Base-by-base conservation (phyloP, 2,113 vertebrate species). In the Stictonetta naevosa region DNA sequence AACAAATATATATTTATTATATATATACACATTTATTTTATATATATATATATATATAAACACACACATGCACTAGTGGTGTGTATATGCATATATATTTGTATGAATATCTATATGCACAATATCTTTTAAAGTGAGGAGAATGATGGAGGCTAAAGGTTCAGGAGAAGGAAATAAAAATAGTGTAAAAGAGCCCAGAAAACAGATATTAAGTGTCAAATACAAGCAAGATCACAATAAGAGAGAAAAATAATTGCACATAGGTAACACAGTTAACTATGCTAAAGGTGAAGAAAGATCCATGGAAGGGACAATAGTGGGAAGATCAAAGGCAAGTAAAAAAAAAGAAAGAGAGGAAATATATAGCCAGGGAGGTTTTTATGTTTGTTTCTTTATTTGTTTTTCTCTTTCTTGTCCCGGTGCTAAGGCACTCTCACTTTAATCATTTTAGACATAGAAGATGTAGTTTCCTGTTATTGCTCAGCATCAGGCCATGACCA, bases 361-460 rank as follows among this genome's bases (percentile, higher is more conserved):
- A 66, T 3, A 15, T 64, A 8, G 9, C 13, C 16, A 33, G 38
- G 42, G 26, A 66, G 6, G 8, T 66, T 50, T 0, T 44, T 56
- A 62, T 19, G 14, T 2, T 22, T 21, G 11, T 58, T 17, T 18
- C 21, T 28, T n/a, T 42, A 20, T 53, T 66, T 19, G 12, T 2
- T 1, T 7, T 6, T 1, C 2, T 36, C 42, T 60, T 79, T 23
- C 11, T 80, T 6, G 64, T 86, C 38, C 40, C 14, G 23, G 44
- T 66, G 34, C 18, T 75, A 33, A 74, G 60, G 25, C 29, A 53
- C 13, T 67, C 44, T 80, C 7, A n/a, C 4, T 36, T 80, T 16
- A 68, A 68, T 48, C 2, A 1, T 46, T 1, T 58, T 40, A 33
- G n/a, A 28, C 31, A 12, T 0, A 2, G 33, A 53, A 88, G 64